Evolutionary conservation across 2,113 vertebrate genomes (phyloP).

Genomic region (Anolis sagrei): DNA sequence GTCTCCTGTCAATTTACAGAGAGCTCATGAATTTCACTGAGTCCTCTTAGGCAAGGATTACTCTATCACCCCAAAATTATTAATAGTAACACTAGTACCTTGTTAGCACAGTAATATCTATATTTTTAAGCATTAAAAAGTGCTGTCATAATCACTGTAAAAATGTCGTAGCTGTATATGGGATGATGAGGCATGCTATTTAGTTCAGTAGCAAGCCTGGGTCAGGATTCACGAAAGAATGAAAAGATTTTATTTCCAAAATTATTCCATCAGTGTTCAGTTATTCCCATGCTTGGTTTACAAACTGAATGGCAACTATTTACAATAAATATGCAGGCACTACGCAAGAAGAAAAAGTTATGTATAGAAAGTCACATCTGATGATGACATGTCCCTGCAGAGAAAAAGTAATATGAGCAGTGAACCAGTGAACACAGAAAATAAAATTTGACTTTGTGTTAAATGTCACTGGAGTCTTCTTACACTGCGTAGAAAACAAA

Average conservation of each 20-base stretch:
- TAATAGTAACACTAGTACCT: not conserved
- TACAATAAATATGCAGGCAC: slow-evolving; percentile 7
- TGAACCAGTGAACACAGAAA: not conserved
- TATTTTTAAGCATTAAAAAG: not conserved
- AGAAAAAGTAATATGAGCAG: not conserved
- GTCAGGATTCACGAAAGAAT: not conserved
- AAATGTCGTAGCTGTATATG: accelerated
- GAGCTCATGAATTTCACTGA: too few species aligned
- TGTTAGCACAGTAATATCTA: not conserved
- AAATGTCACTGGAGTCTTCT: not conserved
- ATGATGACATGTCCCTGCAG: not conserved
- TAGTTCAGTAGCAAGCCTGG: not conserved
- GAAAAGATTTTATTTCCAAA: not conserved
- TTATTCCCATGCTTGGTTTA: not conserved
- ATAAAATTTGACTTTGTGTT: not conserved
- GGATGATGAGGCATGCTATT: not conserved
- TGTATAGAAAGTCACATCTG: accelerated
- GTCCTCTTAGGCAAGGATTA: too few species aligned
- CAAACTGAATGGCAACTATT: not conserved
- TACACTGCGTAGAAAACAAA: not conserved
- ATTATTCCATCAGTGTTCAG: not conserved
- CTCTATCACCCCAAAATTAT: not conserved
- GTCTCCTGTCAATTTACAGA: too few species aligned
- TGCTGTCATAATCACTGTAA: too few species aligned
- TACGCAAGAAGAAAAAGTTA: not conserved